Conservation (phyloP, 2,888 invertebrate genomes). For the Drosophila nr. perissopoda region DNA sequence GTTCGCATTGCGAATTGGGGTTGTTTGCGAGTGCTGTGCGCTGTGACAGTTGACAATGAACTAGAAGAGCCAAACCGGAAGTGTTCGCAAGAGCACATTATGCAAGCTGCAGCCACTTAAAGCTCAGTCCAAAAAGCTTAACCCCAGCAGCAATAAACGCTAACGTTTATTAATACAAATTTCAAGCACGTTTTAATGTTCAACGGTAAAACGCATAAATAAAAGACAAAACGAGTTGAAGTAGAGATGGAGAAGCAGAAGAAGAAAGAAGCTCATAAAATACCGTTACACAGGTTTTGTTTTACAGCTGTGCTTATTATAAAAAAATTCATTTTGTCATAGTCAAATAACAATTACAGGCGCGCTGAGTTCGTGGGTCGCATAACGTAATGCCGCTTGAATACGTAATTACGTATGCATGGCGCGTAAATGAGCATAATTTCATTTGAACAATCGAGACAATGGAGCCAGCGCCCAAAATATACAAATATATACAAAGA, state of each 20-base stretch:
- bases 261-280: conserved; percentile 26
- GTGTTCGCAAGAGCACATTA: conserved; percentile 53
- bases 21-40: conserved; percentile 32
- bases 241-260: not conserved
- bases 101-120: conserved; percentile 56
- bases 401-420: conserved; percentile 73
- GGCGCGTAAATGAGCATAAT: conserved; percentile 76
- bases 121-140: conserved; percentile 41
- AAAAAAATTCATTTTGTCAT: conserved; percentile 73
- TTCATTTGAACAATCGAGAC: conserved; percentile 39
- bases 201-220: conserved; percentile 44
- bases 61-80: conserved; percentile 66
- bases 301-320: conserved; percentile 29
- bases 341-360: conserved; percentile 56
- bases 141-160: not conserved
- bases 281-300: conserved; percentile 45
- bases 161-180: conserved; percentile 30
- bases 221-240: conserved; percentile 12
- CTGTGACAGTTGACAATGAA: conserved; percentile 73
- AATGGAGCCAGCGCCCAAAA: conserved; percentile 13
- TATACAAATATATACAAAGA: conserved; percentile 8
- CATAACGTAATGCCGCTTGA: conserved; percentile 48
- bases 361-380: conserved; percentile 36
- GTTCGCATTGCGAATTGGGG: conserved; percentile 16
- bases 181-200: conserved; percentile 63